Conservation (phyloP, 2,113 vertebrate species). For the Solea senegalensis region DNA sequence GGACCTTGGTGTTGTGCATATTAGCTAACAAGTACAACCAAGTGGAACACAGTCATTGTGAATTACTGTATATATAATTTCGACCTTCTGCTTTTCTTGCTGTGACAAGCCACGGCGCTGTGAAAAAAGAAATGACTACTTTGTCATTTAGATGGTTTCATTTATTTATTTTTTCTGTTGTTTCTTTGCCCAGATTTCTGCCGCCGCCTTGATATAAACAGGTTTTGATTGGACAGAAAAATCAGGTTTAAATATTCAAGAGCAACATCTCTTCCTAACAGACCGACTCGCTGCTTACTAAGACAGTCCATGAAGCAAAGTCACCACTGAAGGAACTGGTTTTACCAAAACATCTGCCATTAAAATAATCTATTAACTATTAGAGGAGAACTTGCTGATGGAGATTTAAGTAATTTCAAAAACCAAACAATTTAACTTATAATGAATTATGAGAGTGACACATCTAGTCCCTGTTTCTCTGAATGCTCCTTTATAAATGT, state of each 20-base stretch:
- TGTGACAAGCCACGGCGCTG: background rate
- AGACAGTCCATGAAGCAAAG: too few species aligned
- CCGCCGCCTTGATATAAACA: background rate
- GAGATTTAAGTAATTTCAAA: too few species aligned
- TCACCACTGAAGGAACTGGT: too few species aligned
- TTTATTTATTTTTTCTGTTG: too few species aligned
- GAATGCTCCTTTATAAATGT: background rate
- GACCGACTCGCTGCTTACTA: too few species aligned
- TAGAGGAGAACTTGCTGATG: too few species aligned
- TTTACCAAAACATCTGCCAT: too few species aligned
- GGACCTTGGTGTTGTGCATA: background rate
- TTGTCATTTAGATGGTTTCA: background rate
- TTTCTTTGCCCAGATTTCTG: background rate
- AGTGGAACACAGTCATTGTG: background rate
- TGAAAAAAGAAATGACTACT: too few species aligned
- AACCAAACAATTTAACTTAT: too few species aligned
- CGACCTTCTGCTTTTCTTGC: background rate
- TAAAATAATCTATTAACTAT: too few species aligned
- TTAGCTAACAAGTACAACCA: background rate
- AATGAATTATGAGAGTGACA: too few species aligned
- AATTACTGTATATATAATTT: background rate
- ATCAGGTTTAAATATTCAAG: background rate
- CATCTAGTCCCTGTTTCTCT: background rate
- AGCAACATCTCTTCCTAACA: background rate
- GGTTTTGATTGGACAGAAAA: background rate